Base-by-base conservation (phyloP, 2,888 invertebrate species). In the Aproaerema taeniolella region DNA sequence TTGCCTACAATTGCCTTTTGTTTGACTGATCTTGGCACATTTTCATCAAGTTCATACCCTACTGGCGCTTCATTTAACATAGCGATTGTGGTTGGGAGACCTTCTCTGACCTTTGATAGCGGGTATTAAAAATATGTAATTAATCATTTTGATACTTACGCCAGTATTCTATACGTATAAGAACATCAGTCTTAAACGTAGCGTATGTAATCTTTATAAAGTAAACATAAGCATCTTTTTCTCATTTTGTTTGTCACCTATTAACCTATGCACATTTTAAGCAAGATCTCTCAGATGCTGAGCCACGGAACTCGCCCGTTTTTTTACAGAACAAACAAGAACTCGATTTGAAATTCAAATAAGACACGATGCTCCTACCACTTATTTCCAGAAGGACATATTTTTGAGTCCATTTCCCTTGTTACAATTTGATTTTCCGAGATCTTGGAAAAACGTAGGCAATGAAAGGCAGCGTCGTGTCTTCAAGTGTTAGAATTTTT, bases 291-390 rank as follows among this genome's bases (percentile, higher is more conserved):
- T 15, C 38, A 33, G 29, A 39, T 41, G 41, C 43, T 28, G 34
- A 35, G 38, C 39, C 39, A 37, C 38, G 31, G 36, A 14, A 40
- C 45, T 48, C 48, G 42, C 39, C 26, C 42, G 41, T n/a, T 47
- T 47, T 45, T 37, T 36, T 37, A 39, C 43, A 52, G 42, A 45
- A 43, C 50, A 52, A 52, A 49, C 49, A 46, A 46, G 48, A 48
- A 41, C 49, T 41, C 34, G 41, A 54, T 50, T 45, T 52, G 50
- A 52, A 52, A 35, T 55, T 52, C 50, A 52, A 46, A 55, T 55
- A 39, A 36, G 49, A 50, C 49, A 50, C 41, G 49, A 48, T 47
- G 42, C 44, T 45, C 45, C 32, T 29, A 38, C 46, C 46, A 41
- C 45, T 45, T 49, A 44, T 42, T 42, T 31, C 31, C 31, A 31